phyloP scores from a whole-genome alignment of 2,113 vertebrate genomes.

The Odobenus rosmarus region DNA sequence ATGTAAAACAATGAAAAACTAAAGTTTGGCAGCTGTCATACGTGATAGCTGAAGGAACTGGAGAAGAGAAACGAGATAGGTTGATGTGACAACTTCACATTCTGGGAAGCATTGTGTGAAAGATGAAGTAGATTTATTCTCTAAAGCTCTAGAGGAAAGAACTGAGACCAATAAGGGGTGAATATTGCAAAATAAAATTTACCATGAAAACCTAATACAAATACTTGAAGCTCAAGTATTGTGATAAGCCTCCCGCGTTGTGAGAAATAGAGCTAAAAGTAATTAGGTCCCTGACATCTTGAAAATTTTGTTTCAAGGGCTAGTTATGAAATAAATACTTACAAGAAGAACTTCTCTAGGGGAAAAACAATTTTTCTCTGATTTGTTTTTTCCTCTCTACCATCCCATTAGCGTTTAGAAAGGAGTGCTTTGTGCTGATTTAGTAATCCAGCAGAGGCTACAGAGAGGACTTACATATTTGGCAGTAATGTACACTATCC shows the following conservation, averaged over 20 bases:
- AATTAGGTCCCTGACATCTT: neutral
- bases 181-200: neutral
- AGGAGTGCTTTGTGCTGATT: neutral
- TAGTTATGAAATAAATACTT: neutral
- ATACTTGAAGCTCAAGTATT: neutral
- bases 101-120: neutral
- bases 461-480: neutral
- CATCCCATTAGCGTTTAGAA: neutral
- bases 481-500: neutral
- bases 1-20: neutral
- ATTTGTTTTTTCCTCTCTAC: neutral
- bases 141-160: neutral
- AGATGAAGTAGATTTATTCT: neutral
- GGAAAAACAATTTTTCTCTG: neutral
- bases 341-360: neutral
- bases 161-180: neutral
- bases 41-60: neutral
- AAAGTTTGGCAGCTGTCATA: neutral
- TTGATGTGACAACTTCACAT: neutral
- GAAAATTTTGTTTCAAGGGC: neutral
- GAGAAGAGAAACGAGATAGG: neutral
- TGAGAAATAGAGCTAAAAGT: neutral
- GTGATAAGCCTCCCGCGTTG: neutral
- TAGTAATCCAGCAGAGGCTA: neutral
- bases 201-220: neutral